Evolutionary conservation across 2,888 invertebrate genomes (phyloP), one percentile per base, ranked within the genome.

Genomic region (Apamea sordens): DNA sequence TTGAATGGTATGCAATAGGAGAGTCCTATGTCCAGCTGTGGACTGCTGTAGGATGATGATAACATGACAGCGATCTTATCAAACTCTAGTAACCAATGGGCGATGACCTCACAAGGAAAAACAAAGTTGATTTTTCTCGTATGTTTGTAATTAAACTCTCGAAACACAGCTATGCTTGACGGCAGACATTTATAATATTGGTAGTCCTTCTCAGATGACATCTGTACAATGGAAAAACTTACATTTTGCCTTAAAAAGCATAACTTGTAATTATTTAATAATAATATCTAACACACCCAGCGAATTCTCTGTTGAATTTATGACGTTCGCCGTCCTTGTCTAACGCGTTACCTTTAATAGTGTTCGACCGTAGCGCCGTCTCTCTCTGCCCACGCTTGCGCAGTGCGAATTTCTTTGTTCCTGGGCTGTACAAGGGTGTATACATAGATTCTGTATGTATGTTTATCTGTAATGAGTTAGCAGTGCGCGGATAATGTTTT

Each of bases 301-400:
- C 15, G 44, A 59, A 50, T 75, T 56, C 53, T 36, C 82, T 85
- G 90, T 82, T 79, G 89, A 93, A 93, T 94, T 93, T 93, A 94
- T 93, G 90, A 88, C 89, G 77, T 71, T 74, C 13, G 6, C 90
- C 47, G n/a, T 92, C 92, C 73, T 86, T 63, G 24, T 93, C 84
- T 1, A 69, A 41, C 92, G 0, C 24, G 44, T 1, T 7, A 0
- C 4, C 5, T 6, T 24, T 28, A 68, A 87, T 87, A 77, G 53
- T 71, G 89, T 83, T 80, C 79, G 80, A 86, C 82, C 84, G 82
- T 76, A 24, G 67, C 65, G n/a, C 88, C 24, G 76, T 91, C 92
- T 84, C 89, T 44, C n/a, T 93, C 86, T 18, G 0, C 2, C 28
- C 85, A 79, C 92, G 94, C 93, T 91, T 90, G 94, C 94, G 94